Percentiles rank a stretch among this genome's conserved stretches.
Conservation (phyloP, 2,797 vertebrate species). For the Catostomus latipinnis region DNA sequence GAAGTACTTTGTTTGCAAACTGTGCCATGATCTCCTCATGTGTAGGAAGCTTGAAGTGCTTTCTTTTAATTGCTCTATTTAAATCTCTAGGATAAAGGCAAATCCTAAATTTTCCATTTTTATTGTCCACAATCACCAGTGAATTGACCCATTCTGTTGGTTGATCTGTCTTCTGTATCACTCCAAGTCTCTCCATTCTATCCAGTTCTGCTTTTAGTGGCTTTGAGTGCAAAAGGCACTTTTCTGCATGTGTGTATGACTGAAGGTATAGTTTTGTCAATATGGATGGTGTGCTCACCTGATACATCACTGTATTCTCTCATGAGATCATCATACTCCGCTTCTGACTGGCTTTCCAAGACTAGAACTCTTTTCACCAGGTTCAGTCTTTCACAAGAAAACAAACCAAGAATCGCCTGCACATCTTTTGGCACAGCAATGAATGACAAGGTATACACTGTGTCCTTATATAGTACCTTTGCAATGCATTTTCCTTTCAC, state of each 20-base stretch:
- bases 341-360: not conserved
- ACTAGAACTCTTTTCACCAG: conserved; percentile 32
- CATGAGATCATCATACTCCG: conserved; percentile 25
- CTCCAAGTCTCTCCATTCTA: conserved; percentile 14
- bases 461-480: conserved; percentile 19
- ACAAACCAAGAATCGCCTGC: conserved; percentile 26
- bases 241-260: not conserved
- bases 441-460: not conserved
- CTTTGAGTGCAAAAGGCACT: conserved; percentile 8
- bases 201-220: not conserved
- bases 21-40: conserved; percentile 47
- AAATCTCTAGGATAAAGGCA: conserved; percentile 15
- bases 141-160: no score
- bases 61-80: conserved; percentile 49
- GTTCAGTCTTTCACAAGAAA: conserved; percentile 41
- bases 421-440: conserved; percentile 8
- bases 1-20: conserved; percentile 41
- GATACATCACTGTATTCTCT: conserved; percentile 32
- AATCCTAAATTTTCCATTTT: no score
- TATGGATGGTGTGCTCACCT: conserved; percentile 31
- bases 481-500: conserved; percentile 27
- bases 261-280: no score
- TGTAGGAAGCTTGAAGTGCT: conserved; percentile 42
- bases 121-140: no score
- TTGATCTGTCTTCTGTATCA: conserved; percentile 7